Percentiles rank a stretch among this genome's conserved stretches.
Evolutionary conservation across 2,113 vertebrate genomes (phyloP).

Genomic region (Cygnus atratus): DNA sequence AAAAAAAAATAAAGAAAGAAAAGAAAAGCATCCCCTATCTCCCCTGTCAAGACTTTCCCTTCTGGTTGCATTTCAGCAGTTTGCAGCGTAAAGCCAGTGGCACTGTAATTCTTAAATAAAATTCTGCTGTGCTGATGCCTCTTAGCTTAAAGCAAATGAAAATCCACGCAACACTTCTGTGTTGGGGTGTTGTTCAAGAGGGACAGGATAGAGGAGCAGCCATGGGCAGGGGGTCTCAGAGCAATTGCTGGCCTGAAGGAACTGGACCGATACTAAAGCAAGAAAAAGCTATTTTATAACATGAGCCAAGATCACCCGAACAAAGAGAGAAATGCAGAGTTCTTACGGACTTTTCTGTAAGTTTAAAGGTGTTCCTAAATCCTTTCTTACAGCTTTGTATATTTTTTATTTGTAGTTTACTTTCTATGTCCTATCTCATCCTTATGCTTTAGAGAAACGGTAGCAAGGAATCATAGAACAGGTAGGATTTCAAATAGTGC

Average conservation of each 20-base stretch:
- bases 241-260: neutral
- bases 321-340: neutral
- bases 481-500: neutral
- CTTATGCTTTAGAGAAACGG: neutral
- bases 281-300: neutral
- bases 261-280: neutral
- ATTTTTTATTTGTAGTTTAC: neutral
- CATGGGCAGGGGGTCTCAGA: neutral
- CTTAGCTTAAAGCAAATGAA: neutral
- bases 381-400: neutral
- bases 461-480: neutral
- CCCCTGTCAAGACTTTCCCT: neutral
- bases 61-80: neutral
- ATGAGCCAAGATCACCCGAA: neutral
- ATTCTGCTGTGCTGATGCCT: neutral
- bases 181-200: neutral
- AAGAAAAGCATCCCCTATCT: neutral
- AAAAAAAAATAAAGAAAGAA: neutral
- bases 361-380: neutral
- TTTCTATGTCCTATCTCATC: neutral
- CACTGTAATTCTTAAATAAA: neutral
- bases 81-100: neutral
- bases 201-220: neutral
- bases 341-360: neutral
- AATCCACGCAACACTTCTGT: neutral